These are phyloP conservation scores for Rhegmatorhina hoffmannsi DNA, from an alignment of 2,113 vertebrate genomes.

Conservation along the genomic window DNA sequence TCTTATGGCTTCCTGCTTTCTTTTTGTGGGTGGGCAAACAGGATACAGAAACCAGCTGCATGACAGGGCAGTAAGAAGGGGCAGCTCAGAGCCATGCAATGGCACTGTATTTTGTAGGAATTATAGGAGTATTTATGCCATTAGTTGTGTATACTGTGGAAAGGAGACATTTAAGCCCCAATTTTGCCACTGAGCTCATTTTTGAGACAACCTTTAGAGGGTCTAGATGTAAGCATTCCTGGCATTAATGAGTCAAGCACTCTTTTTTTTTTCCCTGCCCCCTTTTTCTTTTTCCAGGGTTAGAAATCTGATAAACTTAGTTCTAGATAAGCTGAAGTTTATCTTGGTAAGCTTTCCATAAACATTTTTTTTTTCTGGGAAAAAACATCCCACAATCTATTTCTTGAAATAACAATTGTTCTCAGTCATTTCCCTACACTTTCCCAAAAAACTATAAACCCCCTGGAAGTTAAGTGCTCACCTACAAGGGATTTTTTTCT, in stretches of 20 bases:
- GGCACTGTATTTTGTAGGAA: not conserved
- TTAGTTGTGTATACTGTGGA: not conserved
- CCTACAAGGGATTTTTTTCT: not conserved
- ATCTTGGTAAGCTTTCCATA: not conserved
- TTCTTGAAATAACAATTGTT: not conserved
- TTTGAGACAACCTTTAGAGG: not conserved
- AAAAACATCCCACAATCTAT: not conserved
- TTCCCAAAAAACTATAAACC: not conserved
- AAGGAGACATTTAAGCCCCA: not conserved
- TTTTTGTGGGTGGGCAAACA: not conserved
- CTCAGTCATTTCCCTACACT: not conserved
- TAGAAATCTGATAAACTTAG: not conserved
- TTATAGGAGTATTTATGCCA: not conserved
- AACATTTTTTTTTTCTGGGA: not conserved
- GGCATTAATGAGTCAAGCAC: not conserved
- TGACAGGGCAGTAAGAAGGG: not conserved
- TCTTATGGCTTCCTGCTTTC: not conserved
- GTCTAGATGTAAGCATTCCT: not conserved
- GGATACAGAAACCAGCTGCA: not conserved
- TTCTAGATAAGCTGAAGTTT: not conserved
- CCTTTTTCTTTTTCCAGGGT: not conserved
- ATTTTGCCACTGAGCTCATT: not conserved
- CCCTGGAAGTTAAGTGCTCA: not conserved
- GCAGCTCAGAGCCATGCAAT: not conserved
- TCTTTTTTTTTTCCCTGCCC: accelerated